Evolutionary conservation across 2,797 vertebrate genomes (phyloP).

Genomic region (Phoeniculus purpureus): DNA sequence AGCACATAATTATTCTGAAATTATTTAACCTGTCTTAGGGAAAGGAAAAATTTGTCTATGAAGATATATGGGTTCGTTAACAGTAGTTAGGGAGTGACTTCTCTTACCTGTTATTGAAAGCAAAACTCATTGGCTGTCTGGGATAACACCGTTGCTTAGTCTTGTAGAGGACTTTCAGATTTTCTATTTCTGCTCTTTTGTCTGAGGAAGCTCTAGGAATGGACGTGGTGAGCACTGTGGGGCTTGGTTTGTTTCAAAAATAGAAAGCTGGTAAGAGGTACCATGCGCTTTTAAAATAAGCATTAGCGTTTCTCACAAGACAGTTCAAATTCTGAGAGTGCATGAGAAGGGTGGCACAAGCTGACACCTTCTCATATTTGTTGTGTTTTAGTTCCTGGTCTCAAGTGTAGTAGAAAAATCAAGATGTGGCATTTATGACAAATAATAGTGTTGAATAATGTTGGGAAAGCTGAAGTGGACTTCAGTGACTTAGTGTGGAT

Average conservation of each 20-base stretch:
- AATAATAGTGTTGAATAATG: neutral
- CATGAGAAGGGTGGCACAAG: neutral
- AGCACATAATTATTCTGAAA: neutral
- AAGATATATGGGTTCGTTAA: neutral
- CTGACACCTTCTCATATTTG: neutral
- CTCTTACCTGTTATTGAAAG: neutral
- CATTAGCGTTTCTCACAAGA: neutral
- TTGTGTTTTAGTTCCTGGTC: neutral
- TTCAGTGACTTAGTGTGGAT: neutral
- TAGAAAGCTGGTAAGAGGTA: neutral
- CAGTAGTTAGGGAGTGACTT: neutral
- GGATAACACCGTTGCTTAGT: neutral
- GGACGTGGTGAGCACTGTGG: neutral
- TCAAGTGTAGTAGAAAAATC: neutral
- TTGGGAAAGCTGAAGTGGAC: neutral
- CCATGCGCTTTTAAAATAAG: neutral
- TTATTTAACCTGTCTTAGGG: neutral
- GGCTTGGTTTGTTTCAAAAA: neutral
- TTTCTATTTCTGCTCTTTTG: neutral
- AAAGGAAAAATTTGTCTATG: neutral
- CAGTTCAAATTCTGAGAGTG: neutral
- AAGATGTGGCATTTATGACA: neutral
- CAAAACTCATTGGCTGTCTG: neutral
- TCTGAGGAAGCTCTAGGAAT: neutral
- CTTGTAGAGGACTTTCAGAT: neutral